Evolutionary conservation across 2,113 vertebrate species (phyloP), one percentile per base, ranked within the genome.

Genomic region (Upupa epops): DNA sequence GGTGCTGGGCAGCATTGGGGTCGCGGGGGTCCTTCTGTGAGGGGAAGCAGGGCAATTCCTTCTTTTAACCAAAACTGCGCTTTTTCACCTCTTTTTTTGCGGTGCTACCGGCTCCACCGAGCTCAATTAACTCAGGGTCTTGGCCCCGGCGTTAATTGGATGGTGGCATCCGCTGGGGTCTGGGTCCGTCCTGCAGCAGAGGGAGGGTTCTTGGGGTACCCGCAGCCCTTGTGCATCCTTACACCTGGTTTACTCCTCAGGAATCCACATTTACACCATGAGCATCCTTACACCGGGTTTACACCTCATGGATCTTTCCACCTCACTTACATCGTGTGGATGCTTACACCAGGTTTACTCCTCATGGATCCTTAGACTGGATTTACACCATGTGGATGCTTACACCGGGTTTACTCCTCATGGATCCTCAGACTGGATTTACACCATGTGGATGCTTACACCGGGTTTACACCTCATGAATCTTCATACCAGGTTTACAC

Each of bases 91-190:
- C 24, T 34, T 15, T 25, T 40, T 15, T 13, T 24, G 54, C 28
- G 15, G 40, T 12, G 19, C 13, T 24, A 1, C 25, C 5, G 6
- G 15, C 48, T 28, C 37, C 1, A 2, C 59, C 2, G 80, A 25
- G 4, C 6, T 1, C 42, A 40, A 17, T 31, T 3, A 4, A 13
- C 36, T 13, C 6, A 42, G 21, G 4, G 14, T 14, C 58, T 22
- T 1, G 13, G 3, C 54, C 40, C 17, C 1, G 1, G 1, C 0
- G 1, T 8, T 25, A 9, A 63, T 34, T 3, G 5, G 4, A 17
- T 6, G 1, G 37, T 3, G 29, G 28, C 29, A 52, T 19, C 22
- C 15, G 46, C 11, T 16, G 55, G n/a, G 60, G 59, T 17, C 15
- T 2, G 26, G 19, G 48, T 6, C 3, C 29, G 61, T 7, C 26